Base-by-base conservation (phyloP, 2,888 invertebrate genomes). In the Zeuzera pyrina region DNA sequence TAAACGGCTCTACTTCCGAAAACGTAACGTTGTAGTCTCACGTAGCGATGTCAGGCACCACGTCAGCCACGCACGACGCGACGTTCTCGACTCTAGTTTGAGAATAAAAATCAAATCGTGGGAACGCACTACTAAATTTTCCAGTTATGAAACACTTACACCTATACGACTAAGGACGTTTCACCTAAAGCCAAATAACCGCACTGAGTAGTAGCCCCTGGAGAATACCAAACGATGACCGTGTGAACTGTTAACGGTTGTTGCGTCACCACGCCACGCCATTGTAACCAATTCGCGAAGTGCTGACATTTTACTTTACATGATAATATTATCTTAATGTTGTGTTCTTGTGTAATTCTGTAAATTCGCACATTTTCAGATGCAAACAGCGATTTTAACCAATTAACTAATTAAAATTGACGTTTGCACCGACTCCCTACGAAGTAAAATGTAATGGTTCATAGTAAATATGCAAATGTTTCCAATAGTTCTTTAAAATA, bases 31-130 rank as follows among this genome's bases (percentile, higher is more conserved):
- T 15, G 31, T 34, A 34, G 41, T 43, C 49, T 41, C 63, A 61
- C 50, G 63, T 61, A 62, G 62, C 41, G 39, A 37, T 38, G 43
- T 34, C 45, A 46, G 39, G 38, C 35, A 37, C 41, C 36, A 33
- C 41, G 35, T 32, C 36, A 33, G 47, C 24, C 45, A 52, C 69
- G 74, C 73, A 72, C 67, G 62, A 58, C 57, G 58, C 54, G 53
- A 53, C 48, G n/a, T n/a, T 56, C 57, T 61, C 60, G 51, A 57
- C 52, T 25, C 28, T 15, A 15, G 12, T 12, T 53, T 53, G 61
- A 45, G 71, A 73, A 76, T 72, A 74, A 78, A 74, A 81, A 81
- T 76, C 54, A 57, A 55, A 56, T 59, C 78, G 77, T 81, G 79
- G 70, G 79, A 79, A 79, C 64, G 43, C 41, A 53, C 51, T 47